Conservation (phyloP, 2,888 invertebrate genomes). For the Eretmocerus hayati region DNA sequence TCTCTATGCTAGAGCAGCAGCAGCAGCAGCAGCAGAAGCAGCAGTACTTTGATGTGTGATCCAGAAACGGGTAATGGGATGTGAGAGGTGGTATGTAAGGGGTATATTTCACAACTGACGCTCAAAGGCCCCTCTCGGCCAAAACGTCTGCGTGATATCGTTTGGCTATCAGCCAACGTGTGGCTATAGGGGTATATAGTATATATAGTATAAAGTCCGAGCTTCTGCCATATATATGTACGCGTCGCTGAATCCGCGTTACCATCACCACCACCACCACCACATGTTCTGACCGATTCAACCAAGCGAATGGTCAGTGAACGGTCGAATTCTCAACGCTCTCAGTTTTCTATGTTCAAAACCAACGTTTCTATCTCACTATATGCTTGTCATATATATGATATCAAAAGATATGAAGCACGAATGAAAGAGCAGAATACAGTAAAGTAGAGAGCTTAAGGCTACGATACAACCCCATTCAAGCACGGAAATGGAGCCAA, state of each 20-base stretch:
- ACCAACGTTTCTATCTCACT: too few relatives aligned
- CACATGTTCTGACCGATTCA: slow-evolving; percentile 22
- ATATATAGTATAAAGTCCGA: background rate
- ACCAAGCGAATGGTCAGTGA: slow-evolving; percentile 37
- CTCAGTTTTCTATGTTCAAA: slow-evolving; percentile 3
- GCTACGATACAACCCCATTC: slow-evolving; percentile 4
- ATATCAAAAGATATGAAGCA: slow-evolving; percentile 1
- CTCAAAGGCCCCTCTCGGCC: slow-evolving; percentile 30
- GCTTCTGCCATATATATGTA: too few relatives aligned
- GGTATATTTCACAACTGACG: slow-evolving; percentile 22
- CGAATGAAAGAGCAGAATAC: background rate
- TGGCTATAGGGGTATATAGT: too few relatives aligned
- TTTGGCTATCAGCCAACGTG: slow-evolving; percentile 31
- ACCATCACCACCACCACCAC: slow-evolving; percentile 23
- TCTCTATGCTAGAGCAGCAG: too few relatives aligned
- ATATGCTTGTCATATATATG: background rate
- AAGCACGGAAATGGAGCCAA: slow-evolving; percentile 14
- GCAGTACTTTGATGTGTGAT: too few relatives aligned
- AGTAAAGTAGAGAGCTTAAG: background rate
- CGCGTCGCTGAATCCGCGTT: too few relatives aligned
- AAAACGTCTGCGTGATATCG: slow-evolving; percentile 32
- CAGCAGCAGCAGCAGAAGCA: too few relatives aligned
- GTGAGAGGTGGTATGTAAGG: too few relatives aligned
- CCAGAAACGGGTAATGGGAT: too few relatives aligned
- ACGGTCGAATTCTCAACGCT: slow-evolving; percentile 15